Conservation (phyloP, 2,888 invertebrate genomes). For the Caenorhabditis drosophilae region DNA sequence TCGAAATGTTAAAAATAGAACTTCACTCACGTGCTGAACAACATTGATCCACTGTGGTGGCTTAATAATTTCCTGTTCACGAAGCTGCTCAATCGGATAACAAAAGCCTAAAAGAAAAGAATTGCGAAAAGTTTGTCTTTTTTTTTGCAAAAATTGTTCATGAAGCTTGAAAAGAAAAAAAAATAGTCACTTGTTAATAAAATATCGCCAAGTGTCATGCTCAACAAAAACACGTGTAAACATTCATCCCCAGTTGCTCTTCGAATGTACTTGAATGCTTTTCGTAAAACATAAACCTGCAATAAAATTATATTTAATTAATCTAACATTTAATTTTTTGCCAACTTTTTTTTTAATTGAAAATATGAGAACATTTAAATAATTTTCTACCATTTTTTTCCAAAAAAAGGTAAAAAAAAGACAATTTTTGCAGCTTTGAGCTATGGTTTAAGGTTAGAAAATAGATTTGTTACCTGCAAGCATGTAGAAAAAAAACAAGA, state of each 20-base stretch:
- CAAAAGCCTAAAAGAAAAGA: conserved; percentile 60
- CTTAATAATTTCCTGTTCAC: conserved; percentile 36
- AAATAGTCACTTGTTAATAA: conserved; percentile 56
- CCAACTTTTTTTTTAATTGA: not conserved
- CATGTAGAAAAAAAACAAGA: conserved; percentile 36
- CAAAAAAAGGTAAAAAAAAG: conserved; percentile 1
- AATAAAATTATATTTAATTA: conserved; percentile 1
- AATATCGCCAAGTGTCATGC: conserved; percentile 66
- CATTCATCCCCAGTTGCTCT: conserved; percentile 63
- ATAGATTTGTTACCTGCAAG: conserved; percentile 32
- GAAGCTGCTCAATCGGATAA: conserved; percentile 61
- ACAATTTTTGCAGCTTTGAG: not conserved
- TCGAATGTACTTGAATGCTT: conserved; percentile 53
- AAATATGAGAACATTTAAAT: too few relatives aligned
- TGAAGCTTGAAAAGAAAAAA: not conserved
- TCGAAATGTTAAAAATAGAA: conserved; percentile 6
- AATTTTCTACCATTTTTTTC: not conserved
- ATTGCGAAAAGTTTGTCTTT: too few relatives aligned
- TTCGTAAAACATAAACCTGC: conserved; percentile 55
- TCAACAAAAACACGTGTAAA: conserved; percentile 64
- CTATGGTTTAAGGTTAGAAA: too few relatives aligned
- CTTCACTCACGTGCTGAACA: conserved; percentile 27
- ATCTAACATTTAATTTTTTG: not conserved
- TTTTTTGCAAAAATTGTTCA: not conserved
- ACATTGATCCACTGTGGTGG: conserved; percentile 37